A percentile compares a stretch with the other conserved stretches of the same genome.
Conservation (phyloP, 2,113 vertebrate genomes). For the Brachionichthys hirsutus region DNA sequence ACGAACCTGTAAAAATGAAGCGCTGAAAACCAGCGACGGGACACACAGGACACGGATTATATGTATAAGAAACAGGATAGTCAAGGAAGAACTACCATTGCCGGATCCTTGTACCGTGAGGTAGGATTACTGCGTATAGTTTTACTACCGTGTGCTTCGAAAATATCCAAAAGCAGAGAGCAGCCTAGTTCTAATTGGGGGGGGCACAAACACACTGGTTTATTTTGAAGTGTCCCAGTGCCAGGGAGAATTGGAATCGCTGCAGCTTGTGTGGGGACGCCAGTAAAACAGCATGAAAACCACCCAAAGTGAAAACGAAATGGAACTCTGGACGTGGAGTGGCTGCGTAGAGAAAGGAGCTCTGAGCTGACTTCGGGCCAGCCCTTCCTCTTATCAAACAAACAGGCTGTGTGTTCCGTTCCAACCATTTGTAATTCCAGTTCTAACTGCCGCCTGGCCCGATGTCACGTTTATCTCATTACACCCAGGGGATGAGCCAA, state of each 20-base stretch:
- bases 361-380: background rate
- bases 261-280: background rate
- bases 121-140: background rate
- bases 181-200: background rate
- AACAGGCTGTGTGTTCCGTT: constrained; percentile 22
- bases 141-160: background rate
- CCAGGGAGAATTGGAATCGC: background rate
- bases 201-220: background rate
- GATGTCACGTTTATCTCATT: constrained; percentile 49
- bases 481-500: constrained; percentile 30
- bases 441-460: constrained; percentile 7
- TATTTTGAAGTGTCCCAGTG: background rate
- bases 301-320: background rate
- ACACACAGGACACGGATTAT: background rate
- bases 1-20: background rate
- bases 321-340: background rate
- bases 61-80: background rate
- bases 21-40: background rate
- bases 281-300: background rate
- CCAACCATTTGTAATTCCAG: constrained; percentile 14
- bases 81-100: too few species aligned
- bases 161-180: background rate
- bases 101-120: too few species aligned
- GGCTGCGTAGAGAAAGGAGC: background rate
- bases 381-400: too few species aligned